These are phyloP conservation scores for Zoanthus gigantus DNA, from an alignment of 92 coral and sea anemone species.

Conservation along the genomic window DNA sequence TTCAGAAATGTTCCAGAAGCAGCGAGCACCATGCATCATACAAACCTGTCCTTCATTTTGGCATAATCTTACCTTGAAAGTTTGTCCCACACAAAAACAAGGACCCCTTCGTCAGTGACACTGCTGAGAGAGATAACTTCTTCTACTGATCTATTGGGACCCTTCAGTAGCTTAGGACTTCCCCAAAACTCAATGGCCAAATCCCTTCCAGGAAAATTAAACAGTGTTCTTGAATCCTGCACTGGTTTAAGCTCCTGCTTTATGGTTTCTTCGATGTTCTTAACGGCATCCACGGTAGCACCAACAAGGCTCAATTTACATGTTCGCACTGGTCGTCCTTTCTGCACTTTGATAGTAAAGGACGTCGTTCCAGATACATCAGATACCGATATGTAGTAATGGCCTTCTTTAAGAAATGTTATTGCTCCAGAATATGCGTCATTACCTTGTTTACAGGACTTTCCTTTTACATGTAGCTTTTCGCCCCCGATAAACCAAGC, in stretches of 20 bases:
- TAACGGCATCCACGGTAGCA: constrained; percentile 52
- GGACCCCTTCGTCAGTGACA: constrained; percentile 69
- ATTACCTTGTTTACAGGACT: constrained; percentile 12
- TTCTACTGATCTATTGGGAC: constrained; percentile 36
- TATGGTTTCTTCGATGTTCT: constrained; percentile 67
- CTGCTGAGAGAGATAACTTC: constrained; percentile 64
- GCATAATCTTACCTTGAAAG: background rate
- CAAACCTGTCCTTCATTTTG: too few relatives aligned
- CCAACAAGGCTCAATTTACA: constrained; percentile 71
- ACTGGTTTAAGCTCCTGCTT: constrained; percentile 19
- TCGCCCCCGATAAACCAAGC: constrained; percentile 25
- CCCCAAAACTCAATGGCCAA: constrained; percentile 69
- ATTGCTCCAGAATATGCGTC: constrained; percentile 41
- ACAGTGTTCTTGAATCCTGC: constrained; percentile 5
- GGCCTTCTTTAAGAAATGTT: constrained; percentile 55
- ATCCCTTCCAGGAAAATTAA: constrained; percentile 47
- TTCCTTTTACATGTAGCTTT: constrained; percentile 56
- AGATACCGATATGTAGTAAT: constrained; percentile 60
- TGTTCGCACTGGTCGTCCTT: constrained; percentile 50
- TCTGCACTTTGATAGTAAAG: constrained; percentile 60
- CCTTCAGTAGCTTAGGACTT: constrained; percentile 53
- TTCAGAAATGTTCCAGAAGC: too few relatives aligned
- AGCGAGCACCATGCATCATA: too few relatives aligned
- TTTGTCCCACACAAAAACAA: constrained; percentile 74
- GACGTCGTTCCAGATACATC: constrained; percentile 59